These are phyloP conservation scores for Heliconius congener DNA, from an alignment of 1,140 invertebrate species.

Conservation along the genomic window DNA sequence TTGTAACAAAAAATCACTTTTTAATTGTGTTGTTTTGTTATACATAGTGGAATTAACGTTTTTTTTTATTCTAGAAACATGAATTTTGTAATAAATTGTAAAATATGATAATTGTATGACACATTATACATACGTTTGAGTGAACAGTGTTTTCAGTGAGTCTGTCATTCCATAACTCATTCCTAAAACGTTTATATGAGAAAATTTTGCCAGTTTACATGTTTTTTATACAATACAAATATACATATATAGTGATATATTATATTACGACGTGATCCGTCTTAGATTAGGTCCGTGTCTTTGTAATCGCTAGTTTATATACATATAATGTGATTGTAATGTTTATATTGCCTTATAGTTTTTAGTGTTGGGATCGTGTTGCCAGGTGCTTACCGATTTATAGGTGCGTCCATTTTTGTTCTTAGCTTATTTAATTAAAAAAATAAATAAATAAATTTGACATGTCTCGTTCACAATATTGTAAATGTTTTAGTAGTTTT, in stretches of 20 bases:
- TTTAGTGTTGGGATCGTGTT: not conserved
- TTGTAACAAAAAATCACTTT: not conserved
- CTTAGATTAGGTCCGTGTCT: conserved; percentile 6
- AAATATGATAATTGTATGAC: not conserved
- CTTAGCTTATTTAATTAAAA: not conserved
- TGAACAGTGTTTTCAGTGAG: not conserved
- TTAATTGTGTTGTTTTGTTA: no score
- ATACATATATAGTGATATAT: conserved; percentile 29
- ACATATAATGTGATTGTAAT: conserved; percentile 8
- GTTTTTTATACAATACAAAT: conserved; percentile 39
- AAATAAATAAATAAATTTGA: not conserved
- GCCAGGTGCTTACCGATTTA: conserved; percentile 3
- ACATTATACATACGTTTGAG: not conserved
- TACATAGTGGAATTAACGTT: no score
- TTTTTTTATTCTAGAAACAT: no score
- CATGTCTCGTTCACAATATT: not conserved
- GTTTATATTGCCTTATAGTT: conserved; percentile 12
- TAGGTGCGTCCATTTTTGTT: not conserved
- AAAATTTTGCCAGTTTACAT: conserved; percentile 44
- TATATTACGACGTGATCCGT: conserved; percentile 18
- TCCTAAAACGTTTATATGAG: conserved; percentile 44
- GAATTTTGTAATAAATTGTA: not conserved
- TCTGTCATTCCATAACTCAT: conserved; percentile 49
- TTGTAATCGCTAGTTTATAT: conserved; percentile 8
- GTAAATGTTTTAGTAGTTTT: not conserved